Base-by-base conservation (phyloP, 2,797 vertebrate genomes). In the Rachycentron canadum region DNA sequence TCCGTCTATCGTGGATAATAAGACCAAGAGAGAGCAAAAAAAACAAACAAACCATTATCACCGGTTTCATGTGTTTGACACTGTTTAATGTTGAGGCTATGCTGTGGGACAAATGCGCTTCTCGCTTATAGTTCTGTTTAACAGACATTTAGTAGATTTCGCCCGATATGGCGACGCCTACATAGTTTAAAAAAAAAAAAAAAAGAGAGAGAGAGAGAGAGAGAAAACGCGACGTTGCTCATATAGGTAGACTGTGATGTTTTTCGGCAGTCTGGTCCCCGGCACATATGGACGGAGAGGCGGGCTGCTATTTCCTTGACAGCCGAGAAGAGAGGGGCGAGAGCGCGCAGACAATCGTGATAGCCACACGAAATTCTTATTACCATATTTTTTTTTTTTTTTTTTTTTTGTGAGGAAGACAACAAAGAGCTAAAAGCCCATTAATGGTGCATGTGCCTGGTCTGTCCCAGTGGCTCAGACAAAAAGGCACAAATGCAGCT, bases 251-350 rank as follows among this genome's bases (percentile, higher is more conserved):
- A 65, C 53, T 70, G 19, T n/a, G 66, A 6, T 75, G 52, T 71
- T 86, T 86, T 64, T 62, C 21, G 23, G 55, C 69, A 64, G 84
- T 52, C 81, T 81, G 66, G 11, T 72, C 77, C 65, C 56, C 68
- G 40, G 73, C 84, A 82, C 88, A 73, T 75, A 86, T 56, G 81
- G 84, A 83, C 84, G 41, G 84, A 80, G 88, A 69, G 77, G 82
- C 69, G 82, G 83, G 77, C 84, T 89, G 88, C 78, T 87, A 88
- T 91, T 92, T 92, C 89, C 85, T 85, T 93, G 90, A 92, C 89
- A 92, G 92, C 76, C 80, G 73, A 73, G 49, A 50, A 63, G 50
- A 81, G 70, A 80, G 72, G 66, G 55, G 58, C 78, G 81, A 82
- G 78, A 78, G 84, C 84, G 74, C 88, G 76, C 86, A 90, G 76